These are phyloP conservation scores for Stenoptilia bipunctidactyla DNA, from an alignment of 2,888 invertebrate species.

Conservation along the genomic window DNA sequence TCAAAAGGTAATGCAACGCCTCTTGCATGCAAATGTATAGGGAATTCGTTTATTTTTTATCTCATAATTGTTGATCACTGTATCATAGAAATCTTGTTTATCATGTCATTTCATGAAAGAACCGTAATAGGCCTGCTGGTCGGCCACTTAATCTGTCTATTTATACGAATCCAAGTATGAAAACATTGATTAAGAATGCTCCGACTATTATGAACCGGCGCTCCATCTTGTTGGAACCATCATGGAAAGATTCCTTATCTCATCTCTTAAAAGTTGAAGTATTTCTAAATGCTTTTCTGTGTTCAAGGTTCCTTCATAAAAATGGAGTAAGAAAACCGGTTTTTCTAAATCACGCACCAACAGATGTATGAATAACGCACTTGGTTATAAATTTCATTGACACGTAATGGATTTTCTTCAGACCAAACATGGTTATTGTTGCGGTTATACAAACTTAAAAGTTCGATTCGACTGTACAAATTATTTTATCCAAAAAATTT, in stretches of 20 bases:
- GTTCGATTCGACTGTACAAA: background rate
- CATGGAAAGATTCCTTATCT: conserved; percentile 3
- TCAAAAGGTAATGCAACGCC: too few relatives aligned
- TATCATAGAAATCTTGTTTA: too few relatives aligned
- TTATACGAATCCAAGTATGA: too few relatives aligned
- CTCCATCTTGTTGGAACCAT: conserved; percentile 5
- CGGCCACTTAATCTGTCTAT: too few relatives aligned
- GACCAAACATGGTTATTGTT: conserved; percentile 1
- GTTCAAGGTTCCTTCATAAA: conserved; percentile 5
- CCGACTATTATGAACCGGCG: conserved; percentile 2
- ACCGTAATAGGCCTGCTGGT: too few relatives aligned
- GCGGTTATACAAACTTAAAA: conserved; percentile 1
- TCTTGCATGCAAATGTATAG: too few relatives aligned
- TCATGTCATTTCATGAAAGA: too few relatives aligned
- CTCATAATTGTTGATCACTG: too few relatives aligned
- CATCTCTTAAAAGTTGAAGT: conserved; percentile 5
- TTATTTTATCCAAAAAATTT: background rate
- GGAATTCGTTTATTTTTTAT: too few relatives aligned
- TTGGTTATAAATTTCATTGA: conserved; percentile 5
- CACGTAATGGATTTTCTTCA: too few relatives aligned
- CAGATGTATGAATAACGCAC: conserved; percentile 4
- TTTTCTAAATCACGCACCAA: conserved; percentile 4
- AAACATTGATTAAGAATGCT: too few relatives aligned
- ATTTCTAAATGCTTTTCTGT: conserved; percentile 6
- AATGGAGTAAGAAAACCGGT: conserved; percentile 5